A percentile compares a stretch with the other conserved stretches of the same genome.
phyloP scores from a whole-genome alignment of 2,888 invertebrate genomes.

The Lamproptera curius region DNA sequence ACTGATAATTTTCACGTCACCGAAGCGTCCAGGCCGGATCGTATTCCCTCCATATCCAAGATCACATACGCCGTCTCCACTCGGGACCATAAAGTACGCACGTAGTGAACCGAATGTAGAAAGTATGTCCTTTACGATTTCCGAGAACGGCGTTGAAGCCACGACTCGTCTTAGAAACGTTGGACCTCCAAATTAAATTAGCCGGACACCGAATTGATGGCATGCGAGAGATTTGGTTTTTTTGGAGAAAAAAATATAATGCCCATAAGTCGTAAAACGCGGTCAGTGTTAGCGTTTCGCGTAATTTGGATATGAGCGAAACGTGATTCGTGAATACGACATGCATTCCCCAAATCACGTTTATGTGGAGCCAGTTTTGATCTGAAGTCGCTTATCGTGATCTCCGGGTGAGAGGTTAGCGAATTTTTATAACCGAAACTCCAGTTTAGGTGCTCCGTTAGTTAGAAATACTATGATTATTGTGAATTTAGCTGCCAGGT shows the following conservation, averaged over 20 bases:
- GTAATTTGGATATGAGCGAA: slow-evolving; percentile 24
- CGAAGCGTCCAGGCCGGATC: too few species aligned
- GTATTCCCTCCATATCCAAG: too few species aligned
- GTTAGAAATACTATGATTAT: slow-evolving; percentile 7
- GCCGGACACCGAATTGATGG: slow-evolving; percentile 39
- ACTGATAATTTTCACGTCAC: too few species aligned
- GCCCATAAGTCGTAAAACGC: slow-evolving; percentile 29
- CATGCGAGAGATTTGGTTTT: slow-evolving; percentile 28
- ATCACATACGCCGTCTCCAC: too few species aligned
- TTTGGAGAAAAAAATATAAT: too few species aligned
- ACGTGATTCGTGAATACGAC: slow-evolving; percentile 6
- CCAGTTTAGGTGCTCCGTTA: slow-evolving; percentile 15
- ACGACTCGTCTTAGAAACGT: slow-evolving; percentile 50
- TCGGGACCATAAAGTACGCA: slow-evolving; percentile 28
- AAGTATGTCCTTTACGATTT: slow-evolving; percentile 58
- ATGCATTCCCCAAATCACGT: slow-evolving; percentile 21
- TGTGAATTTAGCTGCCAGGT: slow-evolving; percentile 10
- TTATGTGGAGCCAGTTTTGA: slow-evolving; percentile 19
- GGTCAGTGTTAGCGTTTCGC: slow-evolving; percentile 28
- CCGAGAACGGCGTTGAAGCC: slow-evolving; percentile 50
- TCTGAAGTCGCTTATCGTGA: slow-evolving; percentile 17
- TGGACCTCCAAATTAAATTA: slow-evolving; percentile 63
- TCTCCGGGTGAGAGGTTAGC: slow-evolving; percentile 17
- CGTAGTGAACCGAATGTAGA: slow-evolving; percentile 47
- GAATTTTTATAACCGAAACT: slow-evolving; percentile 15